Conservation (phyloP, 2,797 vertebrate species). For the Sebastes nivosus region DNA sequence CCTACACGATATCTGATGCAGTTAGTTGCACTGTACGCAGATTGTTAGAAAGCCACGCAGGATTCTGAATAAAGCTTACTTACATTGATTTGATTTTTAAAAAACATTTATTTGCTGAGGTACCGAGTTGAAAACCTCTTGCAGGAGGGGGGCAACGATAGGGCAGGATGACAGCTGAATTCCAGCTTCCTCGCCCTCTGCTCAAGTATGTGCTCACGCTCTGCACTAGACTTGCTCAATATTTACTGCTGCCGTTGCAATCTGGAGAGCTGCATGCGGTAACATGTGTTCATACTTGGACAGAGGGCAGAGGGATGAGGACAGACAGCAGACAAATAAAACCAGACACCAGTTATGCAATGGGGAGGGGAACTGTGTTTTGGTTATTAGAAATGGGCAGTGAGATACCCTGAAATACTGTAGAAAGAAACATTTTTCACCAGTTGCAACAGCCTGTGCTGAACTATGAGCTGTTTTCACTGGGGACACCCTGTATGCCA, state of each 20-base stretch:
- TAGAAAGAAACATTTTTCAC: constrained; percentile 8
- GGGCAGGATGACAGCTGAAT: neutral
- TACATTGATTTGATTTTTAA: neutral
- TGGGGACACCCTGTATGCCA: constrained; percentile 53
- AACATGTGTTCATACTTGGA: constrained; percentile 24
- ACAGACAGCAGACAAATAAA: constrained; percentile 28
- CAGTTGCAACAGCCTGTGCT: constrained; percentile 37
- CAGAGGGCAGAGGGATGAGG: constrained; percentile 22
- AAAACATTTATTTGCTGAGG: constrained; percentile 25
- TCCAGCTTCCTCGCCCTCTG: constrained; percentile 24
- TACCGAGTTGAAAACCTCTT: constrained; percentile 36
- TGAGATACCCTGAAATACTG: constrained; percentile 52
- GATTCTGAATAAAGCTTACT: constrained; percentile 8
- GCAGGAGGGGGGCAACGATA: neutral
- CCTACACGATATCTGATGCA: neutral
- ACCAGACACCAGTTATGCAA: constrained; percentile 33
- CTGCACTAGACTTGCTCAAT: neutral
- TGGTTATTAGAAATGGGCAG: constrained; percentile 38
- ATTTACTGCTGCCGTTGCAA: constrained; percentile 8
- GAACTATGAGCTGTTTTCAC: constrained; percentile 23
- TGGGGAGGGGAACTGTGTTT: neutral
- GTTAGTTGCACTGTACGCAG: neutral
- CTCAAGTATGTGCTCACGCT: neutral
- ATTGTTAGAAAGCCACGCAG: constrained; percentile 26
- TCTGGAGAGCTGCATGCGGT: constrained; percentile 10